These are phyloP conservation scores for Microtus pennsylvanicus DNA, from an alignment of 2,113 vertebrate species.

Conservation along the genomic window DNA sequence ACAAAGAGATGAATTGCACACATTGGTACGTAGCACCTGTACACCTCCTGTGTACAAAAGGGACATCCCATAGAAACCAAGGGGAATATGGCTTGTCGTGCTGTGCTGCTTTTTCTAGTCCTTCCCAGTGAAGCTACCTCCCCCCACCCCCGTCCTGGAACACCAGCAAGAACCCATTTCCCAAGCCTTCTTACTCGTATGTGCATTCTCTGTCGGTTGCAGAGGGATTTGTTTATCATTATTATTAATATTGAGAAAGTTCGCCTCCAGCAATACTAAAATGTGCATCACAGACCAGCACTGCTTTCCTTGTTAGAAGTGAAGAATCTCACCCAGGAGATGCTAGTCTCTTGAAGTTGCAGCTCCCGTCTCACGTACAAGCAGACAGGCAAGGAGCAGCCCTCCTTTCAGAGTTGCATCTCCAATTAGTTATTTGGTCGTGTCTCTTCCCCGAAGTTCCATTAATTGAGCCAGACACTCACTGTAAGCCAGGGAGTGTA, in stretches of 20 bases:
- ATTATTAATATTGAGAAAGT: conserved; percentile 89
- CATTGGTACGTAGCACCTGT: background rate
- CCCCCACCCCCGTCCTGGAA: conserved; percentile 60
- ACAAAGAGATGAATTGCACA: background rate
- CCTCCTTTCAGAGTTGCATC: conserved; percentile 87
- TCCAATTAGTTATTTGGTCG: conserved; percentile 92
- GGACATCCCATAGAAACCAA: conserved; percentile 46
- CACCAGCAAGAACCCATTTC: conserved; percentile 60
- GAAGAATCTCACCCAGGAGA: conserved; percentile 91
- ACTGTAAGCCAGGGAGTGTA: conserved; percentile 89
- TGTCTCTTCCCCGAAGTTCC: conserved; percentile 89
- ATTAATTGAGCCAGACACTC: conserved; percentile 93
- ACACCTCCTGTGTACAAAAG: conserved; percentile 42
- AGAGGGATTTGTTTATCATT: conserved; percentile 68
- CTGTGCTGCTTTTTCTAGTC: conserved; percentile 67
- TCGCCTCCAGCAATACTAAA: conserved; percentile 96
- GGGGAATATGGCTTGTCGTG: conserved; percentile 17
- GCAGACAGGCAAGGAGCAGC: conserved; percentile 92
- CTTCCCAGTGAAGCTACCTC: conserved; percentile 75
- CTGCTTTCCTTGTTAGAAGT: conserved; percentile 96
- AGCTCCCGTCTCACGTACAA: conserved; percentile 89
- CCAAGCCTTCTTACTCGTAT: conserved; percentile 78
- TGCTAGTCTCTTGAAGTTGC: conserved; percentile 90
- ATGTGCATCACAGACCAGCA: conserved; percentile 94
- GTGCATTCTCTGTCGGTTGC: conserved; percentile 61